A percentile compares a stretch with the other conserved stretches of the same genome.
phyloP scores from a whole-genome alignment of 2,797 vertebrate species.

The Pygocentrus nattereri region DNA sequence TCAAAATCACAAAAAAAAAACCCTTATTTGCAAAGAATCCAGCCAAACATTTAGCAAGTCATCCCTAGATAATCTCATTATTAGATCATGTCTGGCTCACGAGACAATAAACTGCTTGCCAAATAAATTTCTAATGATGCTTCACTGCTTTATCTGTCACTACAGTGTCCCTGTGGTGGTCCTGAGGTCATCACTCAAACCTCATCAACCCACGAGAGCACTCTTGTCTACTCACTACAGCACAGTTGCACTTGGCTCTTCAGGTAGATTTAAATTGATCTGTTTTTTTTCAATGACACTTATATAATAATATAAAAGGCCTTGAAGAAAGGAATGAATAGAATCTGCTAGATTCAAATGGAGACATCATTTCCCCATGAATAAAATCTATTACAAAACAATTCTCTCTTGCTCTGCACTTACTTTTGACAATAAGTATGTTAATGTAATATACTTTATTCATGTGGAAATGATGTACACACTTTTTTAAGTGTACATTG shows the following conservation, averaged over 20 bases:
- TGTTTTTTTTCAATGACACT: conserved; percentile 3
- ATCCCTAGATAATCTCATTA: too few relatives aligned
- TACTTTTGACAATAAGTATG: too few relatives aligned
- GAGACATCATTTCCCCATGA: background rate
- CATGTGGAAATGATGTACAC: too few relatives aligned
- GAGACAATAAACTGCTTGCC: background rate
- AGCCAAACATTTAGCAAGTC: too few relatives aligned
- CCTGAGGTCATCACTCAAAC: conserved; percentile 33
- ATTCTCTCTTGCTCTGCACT: too few relatives aligned
- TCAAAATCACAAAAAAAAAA: too few relatives aligned
- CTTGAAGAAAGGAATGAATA: background rate
- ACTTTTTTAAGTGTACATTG: too few relatives aligned
- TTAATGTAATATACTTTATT: too few relatives aligned
- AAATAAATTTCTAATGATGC: background rate
- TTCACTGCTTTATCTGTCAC: conserved; percentile 64
- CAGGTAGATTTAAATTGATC: background rate
- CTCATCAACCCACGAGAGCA: conserved; percentile 62
- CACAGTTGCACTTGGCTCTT: background rate
- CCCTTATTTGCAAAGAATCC: too few relatives aligned
- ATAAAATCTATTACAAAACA: too few relatives aligned
- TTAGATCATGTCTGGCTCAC: too few relatives aligned
- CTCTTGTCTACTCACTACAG: background rate
- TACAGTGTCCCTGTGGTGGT: conserved; percentile 49
- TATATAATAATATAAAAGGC: background rate
- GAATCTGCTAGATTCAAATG: background rate